A percentile compares a stretch with the other conserved stretches of the same genome.
These are phyloP conservation scores for Centropus unirufus DNA, from an alignment of 2,113 vertebrate species.

Conservation along the genomic window DNA sequence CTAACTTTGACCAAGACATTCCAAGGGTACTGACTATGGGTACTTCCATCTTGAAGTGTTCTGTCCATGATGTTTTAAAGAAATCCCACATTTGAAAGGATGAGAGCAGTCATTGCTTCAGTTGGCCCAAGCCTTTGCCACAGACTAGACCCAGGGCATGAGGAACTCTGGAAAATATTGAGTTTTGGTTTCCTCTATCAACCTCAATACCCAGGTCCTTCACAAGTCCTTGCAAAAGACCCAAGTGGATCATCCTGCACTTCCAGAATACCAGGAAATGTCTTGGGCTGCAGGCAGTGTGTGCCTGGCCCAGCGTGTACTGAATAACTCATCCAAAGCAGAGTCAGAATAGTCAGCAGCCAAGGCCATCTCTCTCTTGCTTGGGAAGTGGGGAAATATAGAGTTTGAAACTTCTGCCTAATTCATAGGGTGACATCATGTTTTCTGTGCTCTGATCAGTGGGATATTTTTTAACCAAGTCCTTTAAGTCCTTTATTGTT, in stretches of 20 bases:
- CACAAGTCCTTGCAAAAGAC: not conserved
- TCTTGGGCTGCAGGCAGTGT: not conserved
- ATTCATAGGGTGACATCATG: not conserved
- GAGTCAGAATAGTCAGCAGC: not conserved
- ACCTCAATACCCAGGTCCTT: accelerated
- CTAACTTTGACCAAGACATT: not conserved
- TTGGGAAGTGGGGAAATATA: not conserved
- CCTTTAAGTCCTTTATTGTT: not conserved
- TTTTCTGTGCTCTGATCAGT: not conserved
- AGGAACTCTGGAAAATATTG: not conserved
- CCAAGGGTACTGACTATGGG: not conserved
- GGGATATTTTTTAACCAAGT: constrained; percentile 20
- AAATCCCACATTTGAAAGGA: not conserved
- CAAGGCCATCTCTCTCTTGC: not conserved
- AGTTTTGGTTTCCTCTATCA: not conserved
- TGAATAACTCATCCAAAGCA: not conserved
- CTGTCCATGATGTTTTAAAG: not conserved
- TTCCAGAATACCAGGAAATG: not conserved
- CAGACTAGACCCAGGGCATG: not conserved
- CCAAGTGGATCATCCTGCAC: not conserved
- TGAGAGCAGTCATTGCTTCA: not conserved
- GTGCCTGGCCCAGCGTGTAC: not conserved
- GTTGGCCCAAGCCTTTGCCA: not conserved
- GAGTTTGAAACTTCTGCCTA: not conserved
- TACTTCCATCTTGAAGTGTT: not conserved